Evolutionary conservation across 2,888 invertebrate species (phyloP).

Genomic region (Dicyrtomina minuta): DNA sequence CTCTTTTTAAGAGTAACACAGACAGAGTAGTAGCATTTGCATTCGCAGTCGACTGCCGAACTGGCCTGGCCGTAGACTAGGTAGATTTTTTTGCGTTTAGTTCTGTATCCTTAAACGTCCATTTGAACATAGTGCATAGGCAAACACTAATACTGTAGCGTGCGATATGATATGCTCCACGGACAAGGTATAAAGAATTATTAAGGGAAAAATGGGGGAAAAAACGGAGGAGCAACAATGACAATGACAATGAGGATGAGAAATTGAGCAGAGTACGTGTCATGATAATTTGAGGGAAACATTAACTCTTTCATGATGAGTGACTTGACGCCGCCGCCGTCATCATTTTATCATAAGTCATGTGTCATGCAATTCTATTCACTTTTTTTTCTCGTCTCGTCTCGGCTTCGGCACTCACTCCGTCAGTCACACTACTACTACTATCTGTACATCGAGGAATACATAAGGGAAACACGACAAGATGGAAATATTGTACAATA

Average conservation of each 20-base stretch:
- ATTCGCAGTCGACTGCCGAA: not conserved
- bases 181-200: too few species aligned
- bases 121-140: too few species aligned
- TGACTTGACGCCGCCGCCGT: conserved; percentile 26
- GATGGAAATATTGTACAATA: not conserved
- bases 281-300: conserved; percentile 39
- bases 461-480: not conserved
- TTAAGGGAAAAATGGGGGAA: too few species aligned
- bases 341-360: not conserved
- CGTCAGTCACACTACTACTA: too few species aligned
- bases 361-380: conserved; percentile 13
- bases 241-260: conserved; percentile 17
- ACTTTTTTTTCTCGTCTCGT: conserved; percentile 8
- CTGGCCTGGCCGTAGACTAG: too few species aligned
- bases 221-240: too few species aligned
- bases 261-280: conserved; percentile 36
- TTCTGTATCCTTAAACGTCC: too few species aligned
- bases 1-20: not conserved
- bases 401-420: not conserved
- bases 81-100: too few species aligned
- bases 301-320: conserved; percentile 41
- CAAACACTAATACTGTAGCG: too few species aligned
- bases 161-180: too few species aligned
- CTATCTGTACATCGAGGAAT: not conserved
- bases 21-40: not conserved